phyloP scores from a whole-genome alignment of 2,888 invertebrate species.

The Salpingus planirostris region DNA sequence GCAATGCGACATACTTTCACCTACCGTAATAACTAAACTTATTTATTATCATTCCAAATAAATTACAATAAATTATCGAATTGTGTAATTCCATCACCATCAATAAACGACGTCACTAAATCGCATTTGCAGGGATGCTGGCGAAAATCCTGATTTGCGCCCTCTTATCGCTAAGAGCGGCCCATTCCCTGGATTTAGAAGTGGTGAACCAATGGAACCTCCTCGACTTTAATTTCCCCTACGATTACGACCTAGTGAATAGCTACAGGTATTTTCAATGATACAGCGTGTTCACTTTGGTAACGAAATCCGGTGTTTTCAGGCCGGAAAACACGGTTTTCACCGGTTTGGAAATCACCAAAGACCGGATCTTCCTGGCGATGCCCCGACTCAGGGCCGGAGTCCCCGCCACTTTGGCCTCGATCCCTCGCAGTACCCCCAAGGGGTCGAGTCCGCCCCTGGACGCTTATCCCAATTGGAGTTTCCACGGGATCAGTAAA shows the following conservation, averaged over 20 bases:
- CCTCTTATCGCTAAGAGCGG: too few species aligned
- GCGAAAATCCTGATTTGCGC: not conserved
- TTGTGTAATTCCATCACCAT: too few species aligned
- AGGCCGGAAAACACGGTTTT: conserved; percentile 67
- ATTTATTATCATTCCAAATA: too few species aligned
- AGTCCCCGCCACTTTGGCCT: conserved; percentile 65
- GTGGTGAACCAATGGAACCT: conserved; percentile 63
- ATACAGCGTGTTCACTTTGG: conserved; percentile 1
- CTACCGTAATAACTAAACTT: too few species aligned
- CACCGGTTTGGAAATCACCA: conserved; percentile 65
- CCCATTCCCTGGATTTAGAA: conserved; percentile 44
- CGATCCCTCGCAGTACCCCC: conserved; percentile 55
- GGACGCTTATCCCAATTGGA: conserved; percentile 41
- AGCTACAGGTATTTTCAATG: conserved; percentile 31
- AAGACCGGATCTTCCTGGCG: conserved; percentile 65
- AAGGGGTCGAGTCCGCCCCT: conserved; percentile 56
- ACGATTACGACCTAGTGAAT: conserved; percentile 38
- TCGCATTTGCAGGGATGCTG: not conserved
- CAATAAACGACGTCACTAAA: too few species aligned
- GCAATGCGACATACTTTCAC: too few species aligned
- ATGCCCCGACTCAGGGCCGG: conserved; percentile 67
- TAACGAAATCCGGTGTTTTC: conserved; percentile 33
- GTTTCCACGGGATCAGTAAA: conserved; percentile 63
- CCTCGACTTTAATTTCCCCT: conserved; percentile 57
- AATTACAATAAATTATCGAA: too few species aligned